phyloP scores from a whole-genome alignment of 1,140 invertebrate genomes.

The Wasmannia auropunctata region DNA sequence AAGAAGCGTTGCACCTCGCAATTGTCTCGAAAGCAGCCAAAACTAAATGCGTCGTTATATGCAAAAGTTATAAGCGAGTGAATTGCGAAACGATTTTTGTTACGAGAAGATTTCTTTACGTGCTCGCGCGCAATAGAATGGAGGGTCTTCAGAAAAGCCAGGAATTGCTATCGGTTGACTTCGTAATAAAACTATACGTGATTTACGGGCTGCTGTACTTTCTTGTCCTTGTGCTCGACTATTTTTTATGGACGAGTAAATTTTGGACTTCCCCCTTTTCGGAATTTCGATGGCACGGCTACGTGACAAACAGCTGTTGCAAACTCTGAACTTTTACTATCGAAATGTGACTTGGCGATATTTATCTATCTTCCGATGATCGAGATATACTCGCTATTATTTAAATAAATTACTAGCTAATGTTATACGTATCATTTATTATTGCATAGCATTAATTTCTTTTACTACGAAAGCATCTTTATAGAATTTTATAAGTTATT shows the following conservation, averaged over 20 bases:
- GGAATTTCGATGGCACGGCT: neutral
- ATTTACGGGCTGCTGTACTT: constrained; percentile 69
- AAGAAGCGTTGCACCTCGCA: neutral
- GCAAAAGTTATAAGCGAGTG: constrained; percentile 9
- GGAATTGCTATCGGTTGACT: constrained; percentile 55
- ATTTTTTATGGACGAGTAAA: constrained; percentile 77
- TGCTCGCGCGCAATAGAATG: constrained; percentile 41
- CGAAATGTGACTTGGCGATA: neutral
- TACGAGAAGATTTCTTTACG: constrained; percentile 47
- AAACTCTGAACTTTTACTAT: neutral
- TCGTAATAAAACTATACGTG: constrained; percentile 68
- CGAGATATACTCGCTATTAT: neutral
- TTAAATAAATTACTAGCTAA: constrained; percentile 5
- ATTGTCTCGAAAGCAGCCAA: constrained; percentile 3
- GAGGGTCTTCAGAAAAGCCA: constrained; percentile 12
- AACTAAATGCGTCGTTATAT: constrained; percentile 18
- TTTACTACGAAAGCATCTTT: neutral
- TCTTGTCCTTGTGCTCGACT: constrained; percentile 68
- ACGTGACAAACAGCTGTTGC: neutral
- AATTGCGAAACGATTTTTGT: constrained; percentile 17
- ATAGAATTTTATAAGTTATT: neutral
- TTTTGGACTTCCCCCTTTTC: constrained; percentile 1
- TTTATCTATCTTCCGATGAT: neutral
- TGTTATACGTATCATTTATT: neutral
- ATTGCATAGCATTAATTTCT: too few relatives aligned